Conservation (phyloP, 2,888 invertebrate genomes). For the Deroplatys truncata region DNA sequence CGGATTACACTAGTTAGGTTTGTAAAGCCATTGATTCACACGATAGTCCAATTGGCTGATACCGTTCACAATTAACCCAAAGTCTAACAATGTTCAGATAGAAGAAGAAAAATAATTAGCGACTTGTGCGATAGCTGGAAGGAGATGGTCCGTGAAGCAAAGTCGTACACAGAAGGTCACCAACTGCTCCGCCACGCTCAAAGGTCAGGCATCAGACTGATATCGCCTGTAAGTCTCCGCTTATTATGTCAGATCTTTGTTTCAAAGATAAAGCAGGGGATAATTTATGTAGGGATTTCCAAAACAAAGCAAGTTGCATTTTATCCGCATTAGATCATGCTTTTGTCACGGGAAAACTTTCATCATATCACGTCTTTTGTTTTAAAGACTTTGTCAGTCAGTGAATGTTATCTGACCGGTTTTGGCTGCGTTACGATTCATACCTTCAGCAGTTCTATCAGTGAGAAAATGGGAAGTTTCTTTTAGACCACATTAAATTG, state of each 20-base stretch:
- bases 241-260: background rate
- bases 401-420: too few relatives aligned
- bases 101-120: background rate
- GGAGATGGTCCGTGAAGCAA: background rate
- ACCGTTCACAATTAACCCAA: too few relatives aligned
- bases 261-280: background rate
- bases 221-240: background rate
- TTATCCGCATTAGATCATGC: background rate
- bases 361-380: background rate
- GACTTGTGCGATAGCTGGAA: background rate
- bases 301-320: background rate
- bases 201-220: background rate
- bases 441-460: too few relatives aligned
- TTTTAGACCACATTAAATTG: too few relatives aligned
- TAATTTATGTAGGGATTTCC: background rate
- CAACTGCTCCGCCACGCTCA: background rate
- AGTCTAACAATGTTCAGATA: too few relatives aligned
- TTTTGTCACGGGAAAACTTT: background rate
- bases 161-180: background rate
- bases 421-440: too few relatives aligned
- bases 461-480: too few relatives aligned
- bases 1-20: too few relatives aligned
- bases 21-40: too few relatives aligned
- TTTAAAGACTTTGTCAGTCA: too few relatives aligned
- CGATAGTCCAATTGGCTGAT: too few relatives aligned